phyloP scores from a whole-genome alignment of 1,140 invertebrate species.

The Globodera ellingtonae region DNA sequence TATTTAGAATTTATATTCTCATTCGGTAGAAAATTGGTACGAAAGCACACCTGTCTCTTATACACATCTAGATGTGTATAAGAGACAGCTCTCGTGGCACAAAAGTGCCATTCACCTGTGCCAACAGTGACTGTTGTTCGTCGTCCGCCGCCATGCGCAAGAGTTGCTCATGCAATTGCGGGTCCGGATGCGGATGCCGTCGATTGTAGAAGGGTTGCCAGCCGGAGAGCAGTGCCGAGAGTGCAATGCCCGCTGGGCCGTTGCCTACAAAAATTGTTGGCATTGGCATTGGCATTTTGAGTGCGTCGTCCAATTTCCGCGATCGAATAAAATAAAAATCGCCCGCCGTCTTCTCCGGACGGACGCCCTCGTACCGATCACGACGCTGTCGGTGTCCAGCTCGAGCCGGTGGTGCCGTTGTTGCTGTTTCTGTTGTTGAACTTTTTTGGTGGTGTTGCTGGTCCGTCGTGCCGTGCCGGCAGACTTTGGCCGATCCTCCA shows the following conservation, averaged over 20 bases:
- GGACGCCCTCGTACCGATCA: neutral
- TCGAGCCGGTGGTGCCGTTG: neutral
- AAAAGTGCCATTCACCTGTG: neutral
- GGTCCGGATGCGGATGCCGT: conserved; percentile 48
- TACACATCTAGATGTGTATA: no score
- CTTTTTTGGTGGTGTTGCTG: no score
- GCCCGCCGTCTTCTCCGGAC: neutral
- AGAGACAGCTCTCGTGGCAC: neutral
- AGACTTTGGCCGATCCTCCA: no score
- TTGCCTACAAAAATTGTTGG: conserved; percentile 48
- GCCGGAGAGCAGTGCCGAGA: conserved; percentile 59
- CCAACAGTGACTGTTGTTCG: neutral
- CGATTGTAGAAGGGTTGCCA: conserved; percentile 57
- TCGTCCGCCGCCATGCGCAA: neutral
- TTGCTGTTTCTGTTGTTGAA: neutral
- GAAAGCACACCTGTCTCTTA: no score
- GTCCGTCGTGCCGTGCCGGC: no score
- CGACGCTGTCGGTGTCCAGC: conserved; percentile 13
- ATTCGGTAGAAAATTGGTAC: no score
- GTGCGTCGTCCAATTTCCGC: no score
- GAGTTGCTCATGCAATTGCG: conserved; percentile 40
- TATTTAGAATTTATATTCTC: no score
- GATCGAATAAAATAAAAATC: neutral
- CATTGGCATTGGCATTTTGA: neutral
- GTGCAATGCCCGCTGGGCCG: conserved; percentile 58